Conservation (phyloP, 1,140 invertebrate species). For the Rhyacophila brunnea region DNA sequence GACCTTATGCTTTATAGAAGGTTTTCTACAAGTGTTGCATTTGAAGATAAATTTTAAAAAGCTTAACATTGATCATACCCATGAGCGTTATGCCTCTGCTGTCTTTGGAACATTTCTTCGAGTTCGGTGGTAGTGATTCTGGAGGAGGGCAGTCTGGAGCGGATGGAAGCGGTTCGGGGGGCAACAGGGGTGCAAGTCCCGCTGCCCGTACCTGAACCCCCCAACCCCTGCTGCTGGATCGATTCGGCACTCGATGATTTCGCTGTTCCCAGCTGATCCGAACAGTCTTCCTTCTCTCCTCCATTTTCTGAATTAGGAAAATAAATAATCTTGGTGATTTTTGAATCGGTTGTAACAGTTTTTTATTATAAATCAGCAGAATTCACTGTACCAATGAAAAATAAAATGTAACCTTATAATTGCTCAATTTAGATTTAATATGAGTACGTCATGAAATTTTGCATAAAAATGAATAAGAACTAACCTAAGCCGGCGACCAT, state of each 20-base stretch:
- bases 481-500: conserved; percentile 83
- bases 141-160: conserved; percentile 79
- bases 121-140: conserved; percentile 86
- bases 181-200: conserved; percentile 62
- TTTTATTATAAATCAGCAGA: neutral
- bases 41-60: too few relatives aligned
- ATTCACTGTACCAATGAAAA: too few relatives aligned
- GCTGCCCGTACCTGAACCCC: conserved; percentile 30
- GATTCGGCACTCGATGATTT: conserved; percentile 81
- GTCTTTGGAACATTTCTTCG: conserved; percentile 85
- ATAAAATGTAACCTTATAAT: too few relatives aligned
- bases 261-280: conserved; percentile 62
- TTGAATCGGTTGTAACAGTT: too few relatives aligned
- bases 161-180: conserved; percentile 82
- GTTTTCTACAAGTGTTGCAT: too few relatives aligned
- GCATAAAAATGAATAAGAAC: too few relatives aligned
- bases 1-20: too few relatives aligned
- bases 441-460: too few relatives aligned
- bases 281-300: conserved; percentile 66
- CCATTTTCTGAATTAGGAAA: conserved; percentile 48
- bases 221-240: conserved; percentile 58
- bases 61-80: conserved; percentile 35
- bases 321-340: too few relatives aligned
- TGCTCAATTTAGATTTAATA: neutral
- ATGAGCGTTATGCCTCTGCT: conserved; percentile 56